Conservation (phyloP, 2,888 invertebrate genomes). For the Aporophyla lueneburgensis region DNA sequence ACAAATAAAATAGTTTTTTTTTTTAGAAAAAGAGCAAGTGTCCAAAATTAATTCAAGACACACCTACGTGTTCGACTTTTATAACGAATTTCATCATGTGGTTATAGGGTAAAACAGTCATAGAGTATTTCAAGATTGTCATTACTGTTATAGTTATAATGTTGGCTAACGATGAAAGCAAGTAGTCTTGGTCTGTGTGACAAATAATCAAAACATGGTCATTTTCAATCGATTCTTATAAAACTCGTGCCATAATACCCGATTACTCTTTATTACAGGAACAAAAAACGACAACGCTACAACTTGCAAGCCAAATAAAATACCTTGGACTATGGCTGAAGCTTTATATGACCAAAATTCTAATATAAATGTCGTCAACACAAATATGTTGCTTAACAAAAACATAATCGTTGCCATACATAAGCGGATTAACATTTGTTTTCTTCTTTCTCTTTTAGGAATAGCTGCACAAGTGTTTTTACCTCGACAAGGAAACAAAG, state of each 20-base stretch:
- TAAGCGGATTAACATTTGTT: conserved; percentile 20
- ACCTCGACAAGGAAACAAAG: conserved; percentile 19
- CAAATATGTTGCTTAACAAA: conserved; percentile 19
- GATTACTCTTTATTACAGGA: conserved; percentile 39
- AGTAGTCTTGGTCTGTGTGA: not conserved
- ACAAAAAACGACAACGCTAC: conserved; percentile 18
- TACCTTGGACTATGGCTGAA: not conserved
- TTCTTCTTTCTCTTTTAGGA: conserved; percentile 5
- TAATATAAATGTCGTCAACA: conserved; percentile 4
- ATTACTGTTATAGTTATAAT: not conserved
- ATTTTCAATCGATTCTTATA: conserved; percentile 22
- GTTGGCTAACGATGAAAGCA: not conserved
- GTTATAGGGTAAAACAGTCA: not conserved
- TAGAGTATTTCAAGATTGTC: not conserved
- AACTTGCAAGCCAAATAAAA: conserved; percentile 13
- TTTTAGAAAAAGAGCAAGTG: too few species aligned
- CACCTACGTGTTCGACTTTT: not conserved
- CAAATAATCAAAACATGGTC: not conserved
- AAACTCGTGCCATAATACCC: conserved; percentile 30
- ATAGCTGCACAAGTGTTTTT: not conserved
- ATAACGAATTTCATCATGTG: not conserved
- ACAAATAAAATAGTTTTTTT: too few species aligned
- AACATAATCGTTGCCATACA: conserved; percentile 13
- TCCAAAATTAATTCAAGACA: too few species aligned
- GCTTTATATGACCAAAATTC: not conserved